A percentile compares a stretch with the other conserved stretches of the same genome.
Conservation (phyloP, 2,113 vertebrate species). For the Sprattus sprattus region DNA sequence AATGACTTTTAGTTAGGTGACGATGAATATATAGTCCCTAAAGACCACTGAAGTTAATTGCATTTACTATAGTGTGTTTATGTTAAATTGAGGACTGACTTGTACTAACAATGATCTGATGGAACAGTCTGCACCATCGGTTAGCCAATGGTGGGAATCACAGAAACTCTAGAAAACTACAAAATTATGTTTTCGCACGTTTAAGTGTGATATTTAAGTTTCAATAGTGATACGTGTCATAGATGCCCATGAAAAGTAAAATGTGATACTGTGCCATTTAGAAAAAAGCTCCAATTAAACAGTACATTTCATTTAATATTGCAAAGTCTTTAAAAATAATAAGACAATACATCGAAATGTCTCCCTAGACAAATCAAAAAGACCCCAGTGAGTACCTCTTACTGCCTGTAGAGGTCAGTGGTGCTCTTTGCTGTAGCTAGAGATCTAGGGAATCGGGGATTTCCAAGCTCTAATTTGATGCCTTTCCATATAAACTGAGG, state of each 20-base stretch:
- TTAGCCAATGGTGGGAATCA: not conserved
- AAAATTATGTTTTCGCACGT: not conserved
- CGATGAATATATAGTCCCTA: not conserved
- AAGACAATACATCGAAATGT: too few relatives aligned
- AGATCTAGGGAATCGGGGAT: not conserved
- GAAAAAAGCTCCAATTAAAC: not conserved
- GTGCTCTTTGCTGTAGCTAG: not conserved
- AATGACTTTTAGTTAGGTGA: not conserved
- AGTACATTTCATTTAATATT: not conserved
- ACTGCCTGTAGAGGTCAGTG: not conserved
- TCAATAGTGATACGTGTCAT: not conserved
- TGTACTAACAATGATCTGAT: not conserved
- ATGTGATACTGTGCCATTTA: not conserved
- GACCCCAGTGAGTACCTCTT: not conserved
- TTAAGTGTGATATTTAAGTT: not conserved
- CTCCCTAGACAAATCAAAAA: too few relatives aligned
- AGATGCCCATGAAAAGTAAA: not conserved
- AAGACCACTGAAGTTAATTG: not conserved
- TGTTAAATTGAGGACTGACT: not conserved
- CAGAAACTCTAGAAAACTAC: too few relatives aligned
- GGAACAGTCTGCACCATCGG: not conserved
- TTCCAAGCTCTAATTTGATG: not conserved
- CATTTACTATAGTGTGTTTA: not conserved
- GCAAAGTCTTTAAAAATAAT: not conserved
- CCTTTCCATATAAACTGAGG: not conserved